Conservation (phyloP, 1,140 invertebrate species). For the Megathymus violae region DNA sequence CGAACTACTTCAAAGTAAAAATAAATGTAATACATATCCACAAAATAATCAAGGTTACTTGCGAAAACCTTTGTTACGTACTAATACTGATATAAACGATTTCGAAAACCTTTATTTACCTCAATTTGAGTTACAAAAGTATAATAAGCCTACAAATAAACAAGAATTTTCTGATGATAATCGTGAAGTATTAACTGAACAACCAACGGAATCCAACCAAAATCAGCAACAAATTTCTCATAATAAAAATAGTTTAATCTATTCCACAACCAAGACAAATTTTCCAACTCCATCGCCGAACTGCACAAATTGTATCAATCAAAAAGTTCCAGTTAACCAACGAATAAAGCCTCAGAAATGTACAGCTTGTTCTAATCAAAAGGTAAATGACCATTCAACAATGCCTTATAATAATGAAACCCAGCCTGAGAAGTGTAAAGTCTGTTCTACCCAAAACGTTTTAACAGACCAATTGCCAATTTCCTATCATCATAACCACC, state of each 20-base stretch:
- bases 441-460: background rate
- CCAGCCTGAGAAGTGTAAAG: background rate
- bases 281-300: no score
- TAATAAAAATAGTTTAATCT: background rate
- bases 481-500: no score
- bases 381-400: background rate
- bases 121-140: constrained; percentile 3
- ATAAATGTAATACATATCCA: constrained; percentile 61
- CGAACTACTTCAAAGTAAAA: background rate
- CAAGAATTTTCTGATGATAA: background rate
- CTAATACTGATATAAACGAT: constrained; percentile 58
- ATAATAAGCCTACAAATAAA: constrained; percentile 17
- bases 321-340: background rate
- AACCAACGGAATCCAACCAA: background rate
- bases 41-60: constrained; percentile 42
- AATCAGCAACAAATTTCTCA: background rate
- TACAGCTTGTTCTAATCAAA: background rate
- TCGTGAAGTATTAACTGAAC: background rate
- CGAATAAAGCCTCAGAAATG: background rate
- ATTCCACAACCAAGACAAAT: no score
- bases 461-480: no score
- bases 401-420: background rate
- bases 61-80: constrained; percentile 52
- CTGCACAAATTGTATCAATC: no score
- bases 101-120: constrained; percentile 36